Conservation (phyloP, 2,888 invertebrate species). For the Drymonia ruficornis region DNA sequence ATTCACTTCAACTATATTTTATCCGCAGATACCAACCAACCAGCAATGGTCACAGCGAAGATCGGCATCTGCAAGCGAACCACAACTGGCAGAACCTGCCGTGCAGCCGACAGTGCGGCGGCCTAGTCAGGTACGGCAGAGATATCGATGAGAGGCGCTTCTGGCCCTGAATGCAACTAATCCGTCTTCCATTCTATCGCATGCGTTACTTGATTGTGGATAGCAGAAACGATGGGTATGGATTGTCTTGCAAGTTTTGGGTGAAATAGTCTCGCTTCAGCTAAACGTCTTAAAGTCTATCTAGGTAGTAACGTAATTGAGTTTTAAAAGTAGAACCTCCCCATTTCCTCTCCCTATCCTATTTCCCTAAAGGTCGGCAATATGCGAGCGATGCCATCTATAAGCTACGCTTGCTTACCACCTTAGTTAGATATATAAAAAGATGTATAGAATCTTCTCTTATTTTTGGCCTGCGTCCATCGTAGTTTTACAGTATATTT, state of each 20-base stretch:
- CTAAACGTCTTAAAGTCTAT: too few species aligned
- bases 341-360: too few species aligned
- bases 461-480: too few species aligned
- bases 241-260: conserved; percentile 2
- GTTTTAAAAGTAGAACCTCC: too few species aligned
- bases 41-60: conserved; percentile 48
- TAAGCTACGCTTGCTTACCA: too few species aligned
- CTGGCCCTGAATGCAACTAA: conserved; percentile 66
- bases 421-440: too few species aligned
- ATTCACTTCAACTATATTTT: not conserved
- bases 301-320: too few species aligned
- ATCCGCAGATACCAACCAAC: conserved; percentile 47
- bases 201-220: conserved; percentile 58
- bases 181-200: conserved; percentile 48
- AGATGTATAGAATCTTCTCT: too few species aligned
- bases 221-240: conserved; percentile 63
- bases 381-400: too few species aligned
- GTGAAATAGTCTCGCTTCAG: not conserved
- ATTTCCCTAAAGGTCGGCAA: too few species aligned
- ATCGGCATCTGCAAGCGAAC: conserved; percentile 53
- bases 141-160: conserved; percentile 53
- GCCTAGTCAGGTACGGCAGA: conserved; percentile 75
- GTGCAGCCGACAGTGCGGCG: conserved; percentile 72
- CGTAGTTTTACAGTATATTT: too few species aligned
- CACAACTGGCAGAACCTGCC: conserved; percentile 68